Evolutionary conservation across 2,888 invertebrate species (phyloP).

Genomic region (Alloscopus bannaensis): DNA sequence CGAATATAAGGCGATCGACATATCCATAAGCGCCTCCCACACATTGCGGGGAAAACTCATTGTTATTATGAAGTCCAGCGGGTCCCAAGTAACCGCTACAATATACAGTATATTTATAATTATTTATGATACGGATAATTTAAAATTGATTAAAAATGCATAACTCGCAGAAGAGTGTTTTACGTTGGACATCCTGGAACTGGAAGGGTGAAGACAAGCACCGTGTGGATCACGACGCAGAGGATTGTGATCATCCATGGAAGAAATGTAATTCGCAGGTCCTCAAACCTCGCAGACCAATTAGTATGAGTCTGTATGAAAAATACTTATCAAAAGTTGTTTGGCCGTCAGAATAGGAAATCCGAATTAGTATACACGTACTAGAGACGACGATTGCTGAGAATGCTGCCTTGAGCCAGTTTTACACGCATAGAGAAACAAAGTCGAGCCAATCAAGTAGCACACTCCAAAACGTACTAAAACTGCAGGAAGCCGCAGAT

Average conservation of each 20-base stretch:
- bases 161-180: no score
- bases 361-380: not conserved
- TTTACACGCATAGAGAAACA: slow-evolving; percentile 76
- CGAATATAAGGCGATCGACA: slow-evolving; percentile 77
- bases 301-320: not conserved
- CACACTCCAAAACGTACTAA: slow-evolving; percentile 91
- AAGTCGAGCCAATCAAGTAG: slow-evolving; percentile 86
- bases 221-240: slow-evolving; percentile 82
- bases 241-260: slow-evolving; percentile 81
- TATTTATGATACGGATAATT: not conserved
- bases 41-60: slow-evolving; percentile 75
- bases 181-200: slow-evolving; percentile 89
- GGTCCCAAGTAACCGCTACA: slow-evolving; percentile 78
- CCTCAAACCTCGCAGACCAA: not conserved
- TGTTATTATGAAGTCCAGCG: slow-evolving; percentile 78
- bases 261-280: not conserved
- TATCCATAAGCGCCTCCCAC: slow-evolving; percentile 79
- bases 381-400: not conserved
- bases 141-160: slow-evolving; percentile 13
- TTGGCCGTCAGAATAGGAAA: not conserved
- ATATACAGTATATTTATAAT: slow-evolving; percentile 10
- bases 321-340: not conserved
- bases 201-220: slow-evolving; percentile 83
- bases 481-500: slow-evolving; percentile 90
- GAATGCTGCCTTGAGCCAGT: slow-evolving; percentile 48